Conservation (phyloP, 2,888 invertebrate species). For the Trichogramma evanescens region DNA sequence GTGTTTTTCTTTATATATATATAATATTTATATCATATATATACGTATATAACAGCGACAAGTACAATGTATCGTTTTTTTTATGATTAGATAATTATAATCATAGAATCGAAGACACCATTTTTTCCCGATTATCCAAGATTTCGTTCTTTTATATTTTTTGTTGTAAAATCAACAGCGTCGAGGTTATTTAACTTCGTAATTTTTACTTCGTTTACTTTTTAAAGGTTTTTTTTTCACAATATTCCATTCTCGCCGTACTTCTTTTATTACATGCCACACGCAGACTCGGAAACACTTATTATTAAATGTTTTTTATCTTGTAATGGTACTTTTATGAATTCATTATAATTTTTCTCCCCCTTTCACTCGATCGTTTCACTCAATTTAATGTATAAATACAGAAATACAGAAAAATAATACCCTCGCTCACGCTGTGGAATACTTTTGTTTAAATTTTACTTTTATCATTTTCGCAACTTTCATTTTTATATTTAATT, state of each 20-base stretch:
- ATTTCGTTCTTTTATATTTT: too few relatives aligned
- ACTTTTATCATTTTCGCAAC: neutral
- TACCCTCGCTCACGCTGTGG: constrained; percentile 41
- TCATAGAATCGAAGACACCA: constrained; percentile 31
- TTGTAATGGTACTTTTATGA: constrained; percentile 17
- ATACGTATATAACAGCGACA: constrained; percentile 45
- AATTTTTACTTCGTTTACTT: constrained; percentile 23
- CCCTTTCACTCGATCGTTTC: constrained; percentile 11
- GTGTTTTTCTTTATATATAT: constrained; percentile 34
- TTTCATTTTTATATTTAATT: neutral
- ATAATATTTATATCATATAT: constrained; percentile 34
- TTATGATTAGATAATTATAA: constrained; percentile 41
- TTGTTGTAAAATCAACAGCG: constrained; percentile 35
- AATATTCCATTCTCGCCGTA: neutral
- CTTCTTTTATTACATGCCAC: neutral
- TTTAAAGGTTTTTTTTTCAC: constrained; percentile 2
- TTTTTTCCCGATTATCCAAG: constrained; percentile 34
- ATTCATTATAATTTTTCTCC: neutral
- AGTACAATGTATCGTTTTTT: constrained; percentile 45
- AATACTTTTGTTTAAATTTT: constrained; percentile 31
- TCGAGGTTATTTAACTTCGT: constrained; percentile 30
- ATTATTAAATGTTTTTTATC: constrained; percentile 21
- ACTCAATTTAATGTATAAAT: constrained; percentile 36
- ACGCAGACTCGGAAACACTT: constrained; percentile 31
- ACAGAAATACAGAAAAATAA: constrained; percentile 47